phyloP scores from a whole-genome alignment of 2,888 invertebrate species.

The Chouioia cunea region DNA sequence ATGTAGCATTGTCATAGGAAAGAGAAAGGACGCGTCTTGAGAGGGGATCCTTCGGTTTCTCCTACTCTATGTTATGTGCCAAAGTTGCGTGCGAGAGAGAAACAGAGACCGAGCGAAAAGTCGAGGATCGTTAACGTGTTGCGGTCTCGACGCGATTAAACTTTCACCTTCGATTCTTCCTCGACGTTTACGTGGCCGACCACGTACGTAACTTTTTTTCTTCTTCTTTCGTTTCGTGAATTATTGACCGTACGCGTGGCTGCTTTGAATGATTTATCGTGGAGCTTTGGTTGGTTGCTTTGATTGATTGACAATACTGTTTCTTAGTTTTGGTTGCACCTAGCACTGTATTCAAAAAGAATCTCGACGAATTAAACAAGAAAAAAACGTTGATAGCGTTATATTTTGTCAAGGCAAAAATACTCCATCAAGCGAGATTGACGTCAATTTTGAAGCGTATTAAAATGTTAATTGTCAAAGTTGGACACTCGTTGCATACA shows the following conservation, averaged over 20 bases:
- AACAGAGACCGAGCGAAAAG: constrained; percentile 23
- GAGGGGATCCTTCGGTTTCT: no score
- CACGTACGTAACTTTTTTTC: constrained; percentile 5
- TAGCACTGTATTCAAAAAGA: no score
- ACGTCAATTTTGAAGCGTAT: no score
- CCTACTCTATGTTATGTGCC: no score
- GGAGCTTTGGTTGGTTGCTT: background rate
- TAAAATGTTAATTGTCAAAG: no score
- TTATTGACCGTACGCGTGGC: no score
- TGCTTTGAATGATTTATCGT: constrained; percentile 19
- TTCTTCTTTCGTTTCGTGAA: background rate
- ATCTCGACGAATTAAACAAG: no score
- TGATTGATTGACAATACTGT: constrained; percentile 25
- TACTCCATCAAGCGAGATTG: no score
- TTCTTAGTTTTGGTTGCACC: background rate
- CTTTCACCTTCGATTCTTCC: constrained; percentile 45
- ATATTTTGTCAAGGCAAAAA: no score
- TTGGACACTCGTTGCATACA: no score
- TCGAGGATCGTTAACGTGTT: constrained; percentile 48
- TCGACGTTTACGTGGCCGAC: background rate
- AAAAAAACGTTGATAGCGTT: no score
- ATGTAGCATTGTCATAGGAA: constrained; percentile 13
- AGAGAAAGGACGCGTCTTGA: background rate
- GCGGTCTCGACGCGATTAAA: constrained; percentile 46
- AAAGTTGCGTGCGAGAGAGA: background rate